Base-by-base conservation (phyloP, 1,140 invertebrate genomes). In the Hestina assimilis region DNA sequence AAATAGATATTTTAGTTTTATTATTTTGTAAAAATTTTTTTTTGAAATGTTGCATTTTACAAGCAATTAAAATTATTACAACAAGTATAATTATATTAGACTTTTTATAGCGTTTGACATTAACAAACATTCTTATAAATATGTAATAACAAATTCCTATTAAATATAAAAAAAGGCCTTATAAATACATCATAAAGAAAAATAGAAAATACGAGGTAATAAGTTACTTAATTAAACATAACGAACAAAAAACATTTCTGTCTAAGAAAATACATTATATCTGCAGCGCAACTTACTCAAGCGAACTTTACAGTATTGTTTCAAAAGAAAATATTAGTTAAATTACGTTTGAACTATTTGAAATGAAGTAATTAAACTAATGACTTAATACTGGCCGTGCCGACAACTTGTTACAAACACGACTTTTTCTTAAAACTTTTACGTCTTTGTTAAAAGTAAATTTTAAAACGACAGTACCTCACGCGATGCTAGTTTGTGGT, bases 281-380 rank as follows among this genome's bases (percentile, higher is more conserved):
- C 38, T 35, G 11, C 12, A 26, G 8, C 41, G 38, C 20, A n/a
- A 43, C 31, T 24, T 47, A 47, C n/a, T n/a, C 14, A 55, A 55
- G 46, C 46, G 52, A 45, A 5, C 46, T 42, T 55, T 55, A 33
- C 35, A 55, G 26, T 21, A 31, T 43, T 46, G 12, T 20, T 43
- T 46, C 31, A 3, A 55, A 55, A 40, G 43, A 56, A 56, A 56
- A 56, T 56, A 47, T 56, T 47, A 19, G 21, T 56, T 50, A 48
- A 57, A 50, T 57, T 46, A 51, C 48, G 43, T 52, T 52, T 45
- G 46, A 52, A 52, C 48, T 29, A 59, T 45, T 47, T 29, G 41
- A 45, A 59, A 52, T 52, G 31, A 46, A 51, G 56, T 52, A 40
- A 59, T 59, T 52, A 52, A 45, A 14, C 31, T 59, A 59, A 59